Evolutionary conservation across 2,888 invertebrate species (phyloP), one percentile per base, ranked within the genome.

Genomic region (Plebejus melissa): DNA sequence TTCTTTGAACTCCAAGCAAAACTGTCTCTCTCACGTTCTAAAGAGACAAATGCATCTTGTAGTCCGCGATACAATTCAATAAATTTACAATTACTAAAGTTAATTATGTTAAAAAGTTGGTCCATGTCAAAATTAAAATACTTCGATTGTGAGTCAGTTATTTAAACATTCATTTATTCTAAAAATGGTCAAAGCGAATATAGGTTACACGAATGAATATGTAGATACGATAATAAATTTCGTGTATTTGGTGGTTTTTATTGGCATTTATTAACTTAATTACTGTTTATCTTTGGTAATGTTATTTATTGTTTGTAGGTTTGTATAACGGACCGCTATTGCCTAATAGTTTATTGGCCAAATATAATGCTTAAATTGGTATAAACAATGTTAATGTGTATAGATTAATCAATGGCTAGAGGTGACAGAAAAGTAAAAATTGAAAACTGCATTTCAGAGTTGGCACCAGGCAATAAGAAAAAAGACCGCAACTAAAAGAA

Each of bases 221-320:
- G 50, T 50, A 50, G 50, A 54, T 72, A 32, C 50, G 46, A 50
- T 16, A 50, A 54, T 54, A 50, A 72, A 32, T 32, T 72, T 72
- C 13, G 4, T 71, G 28, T 71, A 22, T 71, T 71, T 71, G 46
- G 50, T 54, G 54, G 50, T 72, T 54, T 71, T 72, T 28, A 72
- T 32, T 28, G 50, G 41, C 41, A 71, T 72, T 72, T 54, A 54
- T 50, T 32, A 32, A 32, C 6, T 36, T 54, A 72, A 72, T 72
- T 50, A 16, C 32, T 50, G 32, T 72, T 72, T 32, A 72, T 72
- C 32, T 32, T 72, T 54, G 72, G 36, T 50, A 28, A 72, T 32
- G 72, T 72, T 54, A 72, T 72, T 54, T 72, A 72, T 72, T 72
- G 72, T 28, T 72, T 70, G 41, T 28, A 32, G 32, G 65, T 65